Evolutionary conservation across 2,113 vertebrate genomes (phyloP), one percentile per base, ranked within the genome.

Genomic region (Xyrauchen texanus): DNA sequence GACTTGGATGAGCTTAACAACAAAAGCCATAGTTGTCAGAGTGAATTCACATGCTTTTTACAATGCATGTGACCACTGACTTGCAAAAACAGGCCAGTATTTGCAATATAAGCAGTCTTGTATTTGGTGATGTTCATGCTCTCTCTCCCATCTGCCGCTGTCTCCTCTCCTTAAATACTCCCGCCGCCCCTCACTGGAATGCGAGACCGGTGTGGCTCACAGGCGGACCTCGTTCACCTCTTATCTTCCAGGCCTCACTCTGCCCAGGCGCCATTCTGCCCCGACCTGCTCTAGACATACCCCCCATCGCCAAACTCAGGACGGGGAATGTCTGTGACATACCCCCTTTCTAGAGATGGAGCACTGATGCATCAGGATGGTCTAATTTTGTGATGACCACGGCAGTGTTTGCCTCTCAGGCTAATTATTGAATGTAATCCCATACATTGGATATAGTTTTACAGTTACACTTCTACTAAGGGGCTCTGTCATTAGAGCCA

Each of bases 401-500:
- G 42, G 46, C 68, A 10, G 21, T 51, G 46, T 7, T 44, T 60
- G 53, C 69, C 77, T 42, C 44, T 10, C 34, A n/a, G 49, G 45
- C 21, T 82, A 71, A 82, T 88, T 84, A 68, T 81, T 60, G 58
- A 62, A 81, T 83, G 77, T 83, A 84, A 82, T 79, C 46, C 62
- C 52, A 21, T 80, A 83, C 45, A 13, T 85, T 81, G 55, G 15
- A 70, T 21, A 7, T n/a, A 45, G 21, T 68, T 77, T 34, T 76
- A 76, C 55, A 78, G 68, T 82, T 77, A 68, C 52, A 46, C 70
- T 45, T 42, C 78, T 45, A 68, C 49, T 61, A 76, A 87, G 83
- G 83, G 80, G 68, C 85, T 72, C 8, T 6, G 16, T 87, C 86
- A 83, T 85, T 84, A 85, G 53, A 87, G 81, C 21, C 42, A 51